phyloP scores from a whole-genome alignment of 2,888 invertebrate genomes.

The Perizoma flavofasciatum region DNA sequence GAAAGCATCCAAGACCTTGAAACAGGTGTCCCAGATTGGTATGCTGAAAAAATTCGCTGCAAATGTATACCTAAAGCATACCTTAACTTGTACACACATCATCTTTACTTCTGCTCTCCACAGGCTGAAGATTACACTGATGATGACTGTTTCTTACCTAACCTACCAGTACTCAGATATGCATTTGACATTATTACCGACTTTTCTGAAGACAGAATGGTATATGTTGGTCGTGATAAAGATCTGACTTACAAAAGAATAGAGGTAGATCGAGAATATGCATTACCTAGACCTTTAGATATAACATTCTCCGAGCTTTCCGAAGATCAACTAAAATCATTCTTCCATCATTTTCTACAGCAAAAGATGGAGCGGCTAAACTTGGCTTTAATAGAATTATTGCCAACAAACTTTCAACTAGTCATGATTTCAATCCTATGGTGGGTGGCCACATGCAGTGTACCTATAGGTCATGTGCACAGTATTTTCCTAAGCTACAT shows the following conservation, averaged over 20 bases:
- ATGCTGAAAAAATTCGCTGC: constrained; percentile 84
- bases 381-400: constrained; percentile 58
- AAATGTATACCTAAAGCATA: constrained; percentile 86
- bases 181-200: constrained; percentile 80
- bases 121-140: constrained; percentile 88
- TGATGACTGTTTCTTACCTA: constrained; percentile 83
- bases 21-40: constrained; percentile 83
- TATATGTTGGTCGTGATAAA: constrained; percentile 68
- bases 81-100: constrained; percentile 87
- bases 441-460: constrained; percentile 80
- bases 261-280: constrained; percentile 52
- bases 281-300: constrained; percentile 52
- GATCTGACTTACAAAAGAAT: constrained; percentile 59
- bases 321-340: constrained; percentile 54
- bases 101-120: constrained; percentile 86
- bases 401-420: constrained; percentile 85
- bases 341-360: constrained; percentile 78
- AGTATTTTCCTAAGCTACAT: constrained; percentile 84
- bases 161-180: constrained; percentile 85
- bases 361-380: constrained; percentile 64
- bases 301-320: constrained; percentile 54
- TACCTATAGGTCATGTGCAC: constrained; percentile 78
- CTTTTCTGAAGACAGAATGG: constrained; percentile 60
- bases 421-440: constrained; percentile 84
- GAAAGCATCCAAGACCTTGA: constrained; percentile 50